Evolutionary conservation across 2,113 vertebrate species (phyloP).

Genomic region (Martes martes): DNA sequence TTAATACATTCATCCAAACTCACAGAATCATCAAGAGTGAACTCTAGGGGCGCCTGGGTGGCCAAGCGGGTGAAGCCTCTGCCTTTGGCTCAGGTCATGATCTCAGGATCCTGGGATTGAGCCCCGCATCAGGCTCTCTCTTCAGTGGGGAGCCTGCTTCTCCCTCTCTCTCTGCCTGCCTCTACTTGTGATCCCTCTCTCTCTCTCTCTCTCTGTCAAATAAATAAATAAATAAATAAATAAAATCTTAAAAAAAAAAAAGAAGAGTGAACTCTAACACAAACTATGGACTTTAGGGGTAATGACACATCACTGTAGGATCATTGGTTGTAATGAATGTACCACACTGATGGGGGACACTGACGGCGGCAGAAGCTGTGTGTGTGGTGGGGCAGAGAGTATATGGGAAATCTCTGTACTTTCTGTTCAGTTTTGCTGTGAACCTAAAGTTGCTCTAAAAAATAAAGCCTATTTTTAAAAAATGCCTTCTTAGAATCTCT

Average conservation of each 20-base stretch:
- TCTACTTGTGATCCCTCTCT: too few species aligned
- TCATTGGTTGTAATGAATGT: neutral
- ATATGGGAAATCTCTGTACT: neutral
- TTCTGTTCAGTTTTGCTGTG: neutral
- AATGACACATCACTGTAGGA: rapidly evolving
- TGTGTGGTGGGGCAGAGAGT: rapidly evolving
- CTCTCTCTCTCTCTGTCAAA: too few species aligned
- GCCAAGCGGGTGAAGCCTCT: too few species aligned
- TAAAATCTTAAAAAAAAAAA: too few species aligned
- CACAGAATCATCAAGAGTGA: neutral
- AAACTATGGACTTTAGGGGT: neutral
- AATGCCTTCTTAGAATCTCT: neutral
- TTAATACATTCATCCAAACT: neutral
- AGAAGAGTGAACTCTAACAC: neutral
- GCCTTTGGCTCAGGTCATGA: too few species aligned
- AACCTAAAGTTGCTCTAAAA: neutral
- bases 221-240: too few species aligned
- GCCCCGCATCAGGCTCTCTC: too few species aligned
- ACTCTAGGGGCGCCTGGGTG: neutral
- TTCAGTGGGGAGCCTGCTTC: too few species aligned
- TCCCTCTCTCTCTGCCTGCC: too few species aligned
- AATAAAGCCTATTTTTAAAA: neutral
- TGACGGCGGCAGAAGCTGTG: neutral
- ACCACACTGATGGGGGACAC: too few species aligned
- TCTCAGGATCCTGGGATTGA: too few species aligned